Base-by-base conservation (phyloP, 2,888 invertebrate species). In the Notodonta dromedarius region DNA sequence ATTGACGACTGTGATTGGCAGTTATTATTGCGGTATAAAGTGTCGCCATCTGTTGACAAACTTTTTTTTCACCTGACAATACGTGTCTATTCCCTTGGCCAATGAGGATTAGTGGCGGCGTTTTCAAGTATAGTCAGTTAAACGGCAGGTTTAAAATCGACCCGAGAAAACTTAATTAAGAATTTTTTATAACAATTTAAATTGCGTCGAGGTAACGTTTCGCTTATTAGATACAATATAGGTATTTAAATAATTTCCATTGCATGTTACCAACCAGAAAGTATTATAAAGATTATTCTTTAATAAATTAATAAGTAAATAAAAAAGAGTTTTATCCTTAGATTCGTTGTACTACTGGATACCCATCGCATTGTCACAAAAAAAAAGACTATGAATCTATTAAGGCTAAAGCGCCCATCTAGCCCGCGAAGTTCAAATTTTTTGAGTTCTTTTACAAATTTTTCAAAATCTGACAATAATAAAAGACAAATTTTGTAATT, bases 191-290 rank as follows among this genome's bases (percentile, higher is more conserved):
- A 1, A 63, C 2, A 69, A 67, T 62, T 70, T 73, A 60, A 66
- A 70, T 76, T 71, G 70, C 68, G 62, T 62, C 63, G 65, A 52
- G 57, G 61, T 46, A 65, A 66, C 61, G 67, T 63, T 35, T 66
- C 61, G 63, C 69, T 67, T 67, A 35, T 65, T 66, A 71, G 67
- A 65, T 58, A 66, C 67, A 74, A 32, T 56, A 24, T 24, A 24
- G 24, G 24, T 24, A 14, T 42, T 56, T 32, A 24, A 70, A 71
- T 72, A 78, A 67, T 72, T 73, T 77, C 73, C 72, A 78, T 74
- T 78, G 70, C 77, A 81, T 78, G 85, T 84, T 84, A 84, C 85
- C 84, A 84, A 78, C 71, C 67, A 67, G 68, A 78, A 76, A 82
- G 80, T 82, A 80, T 82, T 82, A 78, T 66, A 73, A 79, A 73